Percentiles rank a stretch among this genome's conserved stretches.
These are phyloP conservation scores for Stenodera caucasica DNA, from an alignment of 2,888 invertebrate genomes.

Conservation along the genomic window DNA sequence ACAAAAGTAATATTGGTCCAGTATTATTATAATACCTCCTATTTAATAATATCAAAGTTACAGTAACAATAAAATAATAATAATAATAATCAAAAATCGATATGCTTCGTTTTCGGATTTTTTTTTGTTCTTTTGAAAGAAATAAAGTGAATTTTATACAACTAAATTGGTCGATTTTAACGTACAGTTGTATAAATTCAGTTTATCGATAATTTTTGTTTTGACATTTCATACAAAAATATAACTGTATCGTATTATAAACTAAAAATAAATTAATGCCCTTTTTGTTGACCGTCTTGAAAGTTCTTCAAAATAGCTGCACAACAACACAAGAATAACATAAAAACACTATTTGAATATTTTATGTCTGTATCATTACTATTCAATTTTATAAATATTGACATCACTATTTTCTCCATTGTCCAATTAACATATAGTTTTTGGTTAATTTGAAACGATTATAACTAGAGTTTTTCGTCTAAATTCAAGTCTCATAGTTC, in stretches of 20 bases:
- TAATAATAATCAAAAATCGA: background rate
- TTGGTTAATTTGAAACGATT: background rate
- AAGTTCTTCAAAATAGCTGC: background rate
- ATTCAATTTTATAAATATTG: slow-evolving; percentile 26
- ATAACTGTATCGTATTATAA: background rate
- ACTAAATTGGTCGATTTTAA: background rate
- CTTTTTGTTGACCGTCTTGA: background rate
- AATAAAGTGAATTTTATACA: background rate
- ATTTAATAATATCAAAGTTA: slow-evolving; percentile 9
- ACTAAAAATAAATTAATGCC: slow-evolving; percentile 2
- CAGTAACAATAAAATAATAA: background rate
- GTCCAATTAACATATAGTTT: background rate
- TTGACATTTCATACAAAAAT: slow-evolving; percentile 12
- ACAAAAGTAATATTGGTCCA: slow-evolving; percentile 32
- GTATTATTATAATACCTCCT: slow-evolving; percentile 30
- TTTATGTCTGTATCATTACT: background rate
- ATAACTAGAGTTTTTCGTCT: background rate
- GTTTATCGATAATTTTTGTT: background rate
- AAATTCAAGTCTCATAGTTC: slow-evolving; percentile 23
- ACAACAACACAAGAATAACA: slow-evolving; percentile 12
- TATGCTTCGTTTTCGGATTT: background rate
- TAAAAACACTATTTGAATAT: background rate
- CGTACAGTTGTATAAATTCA: background rate
- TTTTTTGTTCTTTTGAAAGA: background rate
- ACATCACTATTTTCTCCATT: slow-evolving; percentile 30